Conservation (phyloP, 2,113 vertebrate genomes). For the Clarias gariepinus region DNA sequence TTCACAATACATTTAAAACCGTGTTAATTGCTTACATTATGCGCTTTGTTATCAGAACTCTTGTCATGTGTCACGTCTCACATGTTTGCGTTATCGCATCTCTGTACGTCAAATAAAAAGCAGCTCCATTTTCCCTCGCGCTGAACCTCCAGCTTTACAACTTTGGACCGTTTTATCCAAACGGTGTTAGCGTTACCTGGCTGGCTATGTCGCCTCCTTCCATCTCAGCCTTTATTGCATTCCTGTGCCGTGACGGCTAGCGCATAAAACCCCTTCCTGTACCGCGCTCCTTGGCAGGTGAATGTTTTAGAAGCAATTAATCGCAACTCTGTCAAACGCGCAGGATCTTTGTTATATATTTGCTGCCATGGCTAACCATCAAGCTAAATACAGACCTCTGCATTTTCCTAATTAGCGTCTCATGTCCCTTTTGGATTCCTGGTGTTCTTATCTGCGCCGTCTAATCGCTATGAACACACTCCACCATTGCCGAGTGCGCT, state of each 20-base stretch:
- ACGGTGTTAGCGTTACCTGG: not conserved
- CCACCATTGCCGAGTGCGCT: slow-evolving; percentile 45
- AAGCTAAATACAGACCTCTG: slow-evolving; percentile 64
- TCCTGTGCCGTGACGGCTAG: slow-evolving; percentile 61
- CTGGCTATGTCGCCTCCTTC: slow-evolving; percentile 33
- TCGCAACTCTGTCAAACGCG: slow-evolving; percentile 63
- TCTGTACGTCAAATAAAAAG: not conserved
- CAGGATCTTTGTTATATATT: slow-evolving; percentile 62
- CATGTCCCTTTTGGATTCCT: slow-evolving; percentile 30
- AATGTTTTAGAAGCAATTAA: slow-evolving; percentile 67
- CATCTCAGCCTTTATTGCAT: slow-evolving; percentile 57
- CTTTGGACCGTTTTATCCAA: not conserved
- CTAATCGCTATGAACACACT: slow-evolving; percentile 54
- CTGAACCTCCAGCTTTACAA: not conserved
- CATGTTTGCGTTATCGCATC: not conserved
- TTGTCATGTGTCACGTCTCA: not conserved
- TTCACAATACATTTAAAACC: not conserved
- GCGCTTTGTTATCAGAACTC: not conserved
- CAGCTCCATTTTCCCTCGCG: not conserved
- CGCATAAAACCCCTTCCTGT: slow-evolving; percentile 58
- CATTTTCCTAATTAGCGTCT: slow-evolving; percentile 55
- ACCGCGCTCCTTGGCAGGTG: slow-evolving; percentile 62
- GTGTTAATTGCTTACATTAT: not conserved
- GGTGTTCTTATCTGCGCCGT: slow-evolving; percentile 56
- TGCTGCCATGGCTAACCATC: slow-evolving; percentile 64